Percentiles rank a stretch among this genome's conserved stretches.
phyloP scores from a whole-genome alignment of 1,140 invertebrate species.

The Drosophila repleta region DNA sequence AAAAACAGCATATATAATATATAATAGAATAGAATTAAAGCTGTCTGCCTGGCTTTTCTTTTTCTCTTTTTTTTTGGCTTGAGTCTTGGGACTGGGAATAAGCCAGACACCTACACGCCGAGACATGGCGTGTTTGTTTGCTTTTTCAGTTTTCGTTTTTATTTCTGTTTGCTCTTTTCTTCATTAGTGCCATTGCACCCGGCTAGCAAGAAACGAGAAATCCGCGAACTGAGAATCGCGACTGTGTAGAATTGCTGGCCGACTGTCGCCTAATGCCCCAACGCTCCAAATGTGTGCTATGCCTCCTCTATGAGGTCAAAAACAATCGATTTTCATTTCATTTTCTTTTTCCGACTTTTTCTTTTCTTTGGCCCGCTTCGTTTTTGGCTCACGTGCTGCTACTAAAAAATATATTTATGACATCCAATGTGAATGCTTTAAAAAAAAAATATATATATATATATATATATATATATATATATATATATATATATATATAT shows the following conservation, averaged over 20 bases:
- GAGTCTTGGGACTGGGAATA: conserved; percentile 53
- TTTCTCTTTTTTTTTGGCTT: not conserved
- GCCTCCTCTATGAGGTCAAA: conserved; percentile 73
- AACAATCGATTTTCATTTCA: conserved; percentile 76
- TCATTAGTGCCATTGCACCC: conserved; percentile 79
- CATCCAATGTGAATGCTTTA: conserved; percentile 28
- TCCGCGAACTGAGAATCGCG: conserved; percentile 20
- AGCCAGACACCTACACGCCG: conserved; percentile 29
- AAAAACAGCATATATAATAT: conserved; percentile 1
- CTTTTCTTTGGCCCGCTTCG: conserved; percentile 30
- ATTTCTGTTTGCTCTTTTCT: conserved; percentile 20
- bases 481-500: not conserved
- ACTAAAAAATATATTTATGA: conserved; percentile 39
- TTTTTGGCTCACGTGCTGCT: conserved; percentile 60
- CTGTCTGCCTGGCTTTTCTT: conserved; percentile 32
- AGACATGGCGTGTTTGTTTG: conserved; percentile 73
- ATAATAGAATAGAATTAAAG: conserved; percentile 41
- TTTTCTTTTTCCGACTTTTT: conserved; percentile 37
- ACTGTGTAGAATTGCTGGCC: conserved; percentile 29
- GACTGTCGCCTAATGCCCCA: conserved; percentile 52
- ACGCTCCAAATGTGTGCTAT: conserved; percentile 66
- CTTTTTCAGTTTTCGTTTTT: conserved; percentile 47
- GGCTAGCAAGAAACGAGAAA: conserved; percentile 18
- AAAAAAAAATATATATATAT: not conserved
- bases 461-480: not conserved